Base-by-base conservation (phyloP, 2,888 invertebrate genomes). In the Mythimna albipuncta region DNA sequence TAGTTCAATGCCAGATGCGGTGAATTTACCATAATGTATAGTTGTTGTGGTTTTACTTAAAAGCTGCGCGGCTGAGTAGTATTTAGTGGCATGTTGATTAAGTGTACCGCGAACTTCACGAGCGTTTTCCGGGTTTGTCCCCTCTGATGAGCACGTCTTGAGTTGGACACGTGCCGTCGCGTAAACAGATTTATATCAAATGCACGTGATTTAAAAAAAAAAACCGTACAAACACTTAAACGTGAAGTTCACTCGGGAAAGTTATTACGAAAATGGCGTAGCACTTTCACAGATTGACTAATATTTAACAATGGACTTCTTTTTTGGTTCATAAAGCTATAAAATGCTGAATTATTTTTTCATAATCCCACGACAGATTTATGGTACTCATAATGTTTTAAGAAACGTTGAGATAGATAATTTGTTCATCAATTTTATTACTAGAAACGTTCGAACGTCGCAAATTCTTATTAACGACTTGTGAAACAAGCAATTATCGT, bases 1-100 rank as follows among this genome's bases (percentile, higher is more conserved):
- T 77, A 76, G 76, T 76, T 79, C 79, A 76, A 76, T 72, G 76
- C 52, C 79, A 78, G 79, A 73, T 74, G 66, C 41, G 75, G 57
- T 66, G 47, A 73, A 67, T 73, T 59, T 63, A 50, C 32, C 21
- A 32, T 55, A 67, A 71, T 77, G 38, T 47, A 38, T 41, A 44
- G 52, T 35, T 41, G 50, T 52, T 72, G 62, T 57, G 55, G 62
- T 72, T 52, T 54, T 26, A 38, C 38, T 52, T 64, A 47, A 41
- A 57, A 50, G 44, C 72, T 65, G 55, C 32, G 6, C 38, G n/a
- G 32, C 21, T 50, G 78, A 11, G 21, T 44, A 50, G 47, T 6
- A n/a, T 21, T 61, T n/a, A 21, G 38, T 44, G 35, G 54, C 11
- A 35, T n/a, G n/a, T 76, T 54, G 26, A 44, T 26, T 21, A 44